Percentiles rank a stretch among this genome's conserved stretches.
Conservation (phyloP, 2,888 invertebrate genomes). For the Drosophila silvestris region DNA sequence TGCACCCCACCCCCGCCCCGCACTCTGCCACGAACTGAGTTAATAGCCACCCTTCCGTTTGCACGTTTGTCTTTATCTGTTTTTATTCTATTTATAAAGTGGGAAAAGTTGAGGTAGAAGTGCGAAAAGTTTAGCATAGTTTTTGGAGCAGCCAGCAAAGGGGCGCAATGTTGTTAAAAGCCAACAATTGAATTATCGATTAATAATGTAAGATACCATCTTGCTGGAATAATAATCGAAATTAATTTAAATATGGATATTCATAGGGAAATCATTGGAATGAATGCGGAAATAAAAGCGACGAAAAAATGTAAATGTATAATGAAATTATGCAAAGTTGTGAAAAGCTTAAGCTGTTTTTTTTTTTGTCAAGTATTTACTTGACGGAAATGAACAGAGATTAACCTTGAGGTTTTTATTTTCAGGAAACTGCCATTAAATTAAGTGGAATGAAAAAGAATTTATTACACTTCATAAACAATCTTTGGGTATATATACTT, state of each 20-base stretch:
- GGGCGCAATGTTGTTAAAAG: not conserved
- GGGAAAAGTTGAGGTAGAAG: constrained; percentile 8
- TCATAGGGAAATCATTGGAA: not conserved
- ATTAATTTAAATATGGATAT: constrained; percentile 1
- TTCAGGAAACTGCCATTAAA: not conserved
- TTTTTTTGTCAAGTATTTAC: not conserved
- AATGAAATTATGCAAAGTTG: constrained; percentile 3
- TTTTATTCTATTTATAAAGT: constrained; percentile 46
- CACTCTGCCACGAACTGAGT: not conserved
- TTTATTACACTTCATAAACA: not conserved
- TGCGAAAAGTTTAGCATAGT: constrained; percentile 57
- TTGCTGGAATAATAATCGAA: constrained; percentile 13
- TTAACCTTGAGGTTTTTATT: not conserved
- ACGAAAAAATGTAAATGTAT: not conserved
- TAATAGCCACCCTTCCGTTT: not conserved
- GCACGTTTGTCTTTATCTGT: constrained; percentile 18
- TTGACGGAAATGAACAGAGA: not conserved
- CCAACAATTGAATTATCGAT: constrained; percentile 41
- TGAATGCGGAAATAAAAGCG: not conserved
- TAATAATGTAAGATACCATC: constrained; percentile 14
- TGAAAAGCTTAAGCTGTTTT: not conserved
- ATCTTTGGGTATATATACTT: not conserved
- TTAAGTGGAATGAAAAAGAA: not conserved
- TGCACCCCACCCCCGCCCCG: not conserved
- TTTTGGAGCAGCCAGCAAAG: constrained; percentile 29